Percentiles rank a stretch among this genome's conserved stretches.
phyloP scores from a whole-genome alignment of 2,113 vertebrate species.

The Alosa alosa region DNA sequence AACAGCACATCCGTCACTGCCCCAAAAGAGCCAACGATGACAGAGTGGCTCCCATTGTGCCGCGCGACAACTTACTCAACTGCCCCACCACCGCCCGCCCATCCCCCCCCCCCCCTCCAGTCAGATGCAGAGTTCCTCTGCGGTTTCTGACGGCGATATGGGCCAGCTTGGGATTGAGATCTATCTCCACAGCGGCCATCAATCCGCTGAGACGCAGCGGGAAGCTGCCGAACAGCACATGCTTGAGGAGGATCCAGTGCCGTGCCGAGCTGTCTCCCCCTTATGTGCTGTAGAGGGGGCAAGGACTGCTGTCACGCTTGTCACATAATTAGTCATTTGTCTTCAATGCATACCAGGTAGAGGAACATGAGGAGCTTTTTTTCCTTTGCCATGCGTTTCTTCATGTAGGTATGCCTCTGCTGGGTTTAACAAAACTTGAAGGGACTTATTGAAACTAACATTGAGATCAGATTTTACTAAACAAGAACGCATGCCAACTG shows the following conservation, averaged over 20 bases:
- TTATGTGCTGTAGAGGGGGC: slow-evolving; percentile 25
- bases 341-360: slow-evolving; percentile 20
- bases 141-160: slow-evolving; percentile 16
- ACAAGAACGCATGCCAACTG: background rate
- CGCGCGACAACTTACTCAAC: slow-evolving; percentile 54
- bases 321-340: slow-evolving; percentile 33
- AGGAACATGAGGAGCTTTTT: slow-evolving; percentile 24
- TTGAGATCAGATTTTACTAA: background rate
- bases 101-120: background rate
- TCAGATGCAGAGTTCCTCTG: slow-evolving; percentile 34
- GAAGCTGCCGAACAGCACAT: slow-evolving; percentile 11
- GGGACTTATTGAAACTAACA: background rate
- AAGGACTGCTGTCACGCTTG: slow-evolving; percentile 28
- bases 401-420: background rate
- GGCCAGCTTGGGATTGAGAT: slow-evolving; percentile 39
- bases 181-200: slow-evolving; percentile 34
- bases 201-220: slow-evolving; percentile 28
- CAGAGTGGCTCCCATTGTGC: slow-evolving; percentile 67
- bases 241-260: slow-evolving; percentile 34
- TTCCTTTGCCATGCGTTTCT: background rate
- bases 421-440: background rate
- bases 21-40: slow-evolving; percentile 56
- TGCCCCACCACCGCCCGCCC: background rate
- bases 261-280: slow-evolving; percentile 15
- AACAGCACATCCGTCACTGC: slow-evolving; percentile 72